Percentiles rank a stretch among this genome's conserved stretches.
These are phyloP conservation scores for Podarcis raffonei DNA, from an alignment of 2,113 vertebrate genomes.

Conservation along the genomic window DNA sequence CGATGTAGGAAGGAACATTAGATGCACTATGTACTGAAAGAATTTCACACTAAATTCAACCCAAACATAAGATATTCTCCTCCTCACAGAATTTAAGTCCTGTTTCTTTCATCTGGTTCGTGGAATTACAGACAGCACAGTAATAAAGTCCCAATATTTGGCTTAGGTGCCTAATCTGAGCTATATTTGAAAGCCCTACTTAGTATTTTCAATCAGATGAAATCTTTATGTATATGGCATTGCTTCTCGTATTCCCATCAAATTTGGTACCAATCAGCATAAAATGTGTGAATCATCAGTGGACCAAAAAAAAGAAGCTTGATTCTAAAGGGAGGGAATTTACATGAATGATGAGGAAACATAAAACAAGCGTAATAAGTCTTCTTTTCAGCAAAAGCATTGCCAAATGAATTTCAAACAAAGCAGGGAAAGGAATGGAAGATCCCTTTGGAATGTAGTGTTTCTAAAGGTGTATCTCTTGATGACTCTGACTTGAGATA, in stretches of 20 bases:
- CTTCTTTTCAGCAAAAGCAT: background rate
- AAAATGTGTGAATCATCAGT: background rate
- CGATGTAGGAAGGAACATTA: slow-evolving; percentile 25
- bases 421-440: background rate
- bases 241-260: fast-evolving
- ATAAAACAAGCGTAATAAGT: background rate
- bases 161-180: background rate
- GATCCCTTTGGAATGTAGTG: background rate
- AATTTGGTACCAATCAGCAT: background rate
- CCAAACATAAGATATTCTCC: background rate
- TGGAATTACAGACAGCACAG: background rate
- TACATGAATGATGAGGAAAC: background rate
- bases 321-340: background rate
- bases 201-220: background rate
- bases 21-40: slow-evolving; percentile 4
- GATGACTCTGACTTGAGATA: background rate
- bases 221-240: background rate
- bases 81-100: background rate
- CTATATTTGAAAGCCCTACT: background rate
- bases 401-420: background rate
- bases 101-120: background rate
- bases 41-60: background rate
- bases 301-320: background rate
- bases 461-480: background rate
- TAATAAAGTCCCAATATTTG: background rate